phyloP scores from a whole-genome alignment of 2,888 invertebrate species.

The Loripinus fragilis region DNA sequence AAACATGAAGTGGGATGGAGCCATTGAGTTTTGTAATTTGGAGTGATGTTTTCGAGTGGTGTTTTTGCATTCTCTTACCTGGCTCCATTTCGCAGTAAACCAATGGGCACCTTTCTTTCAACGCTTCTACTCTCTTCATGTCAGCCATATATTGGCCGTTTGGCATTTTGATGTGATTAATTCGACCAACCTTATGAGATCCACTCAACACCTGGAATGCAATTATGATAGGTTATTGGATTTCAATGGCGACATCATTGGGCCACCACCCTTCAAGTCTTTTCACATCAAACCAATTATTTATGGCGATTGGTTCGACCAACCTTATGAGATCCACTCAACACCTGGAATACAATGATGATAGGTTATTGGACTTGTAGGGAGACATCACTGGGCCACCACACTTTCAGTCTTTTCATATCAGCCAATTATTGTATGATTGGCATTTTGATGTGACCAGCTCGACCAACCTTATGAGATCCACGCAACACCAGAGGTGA shows the following conservation, averaged over 20 bases:
- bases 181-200: conserved; percentile 66
- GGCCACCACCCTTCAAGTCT: conserved; percentile 57
- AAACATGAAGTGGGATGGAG: too few species aligned
- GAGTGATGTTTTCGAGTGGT: too few species aligned
- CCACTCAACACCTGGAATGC: conserved; percentile 57
- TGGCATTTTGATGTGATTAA: conserved; percentile 61
- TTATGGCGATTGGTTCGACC: conserved; percentile 67
- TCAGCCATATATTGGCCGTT: conserved; percentile 66
- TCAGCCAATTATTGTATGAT: conserved; percentile 67
- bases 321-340: conserved; percentile 64
- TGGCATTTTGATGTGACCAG: conserved; percentile 61
- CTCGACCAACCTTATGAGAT: conserved; percentile 66
- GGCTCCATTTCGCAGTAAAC: conserved; percentile 66
- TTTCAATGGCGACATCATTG: too few species aligned
- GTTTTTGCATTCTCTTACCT: conserved; percentile 60
- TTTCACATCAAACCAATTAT: conserved; percentile 62
- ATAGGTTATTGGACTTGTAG: too few species aligned
- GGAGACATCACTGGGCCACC: too few species aligned
- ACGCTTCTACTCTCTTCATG: conserved; percentile 49
- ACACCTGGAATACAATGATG: conserved; percentile 46
- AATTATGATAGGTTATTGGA: too few species aligned
- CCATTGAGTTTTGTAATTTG: too few species aligned
- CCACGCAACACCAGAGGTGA: conserved; percentile 59
- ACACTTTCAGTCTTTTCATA: conserved; percentile 51
- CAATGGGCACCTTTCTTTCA: conserved; percentile 40